Evolutionary conservation across 2,113 vertebrate species (phyloP), one percentile per base, ranked within the genome.

Genomic region (Columbina picui): DNA sequence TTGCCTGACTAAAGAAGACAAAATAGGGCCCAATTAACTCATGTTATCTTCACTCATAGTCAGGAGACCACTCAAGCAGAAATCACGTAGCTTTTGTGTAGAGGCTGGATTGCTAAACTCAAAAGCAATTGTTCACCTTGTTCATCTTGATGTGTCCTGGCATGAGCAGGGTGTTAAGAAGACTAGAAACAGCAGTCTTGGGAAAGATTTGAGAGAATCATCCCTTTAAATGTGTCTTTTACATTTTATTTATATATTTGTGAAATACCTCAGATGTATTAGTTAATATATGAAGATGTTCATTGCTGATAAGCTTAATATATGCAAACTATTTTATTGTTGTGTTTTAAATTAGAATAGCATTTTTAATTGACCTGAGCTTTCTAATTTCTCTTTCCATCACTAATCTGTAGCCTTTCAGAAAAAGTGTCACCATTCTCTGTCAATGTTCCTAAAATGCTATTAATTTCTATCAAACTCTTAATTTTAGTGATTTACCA

Each of bases 31-130:
- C 50, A 53, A 60, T 53, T 88, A 76, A 60, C 9, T 91, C 25
- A 10, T 21, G 16, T 27, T 84, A 26, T 30, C 43, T 80, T 83
- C 47, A 80, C 14, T 49, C 27, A 61, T 10, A 78, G n/a, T 77
- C 14, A 73, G 26, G 36, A 67, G 20, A 41, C 68, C n/a, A 73
- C 32, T 88, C 36, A 65, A 61, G 55, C n/a, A 55, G 80, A 77
- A 86, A 77, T 60, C n/a, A n/a, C 0, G 1, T 6, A 45, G 29
- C 34, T 84, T 86, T 92, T 1, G 1, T 36, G 26, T 64, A 34
- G 29, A 47, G 13, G 7, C 12, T 0, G 0, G 26, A 56, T 39
- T 50, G 30, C 29, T 79, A 39, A 79, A 64, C 6, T 41, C 13
- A 32, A 36, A 36, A 76, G 71, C 3, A 10, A 0, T 59, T 87